Evolutionary conservation across 2,113 vertebrate species (phyloP).

Genomic region (Mesocricetus auratus): DNA sequence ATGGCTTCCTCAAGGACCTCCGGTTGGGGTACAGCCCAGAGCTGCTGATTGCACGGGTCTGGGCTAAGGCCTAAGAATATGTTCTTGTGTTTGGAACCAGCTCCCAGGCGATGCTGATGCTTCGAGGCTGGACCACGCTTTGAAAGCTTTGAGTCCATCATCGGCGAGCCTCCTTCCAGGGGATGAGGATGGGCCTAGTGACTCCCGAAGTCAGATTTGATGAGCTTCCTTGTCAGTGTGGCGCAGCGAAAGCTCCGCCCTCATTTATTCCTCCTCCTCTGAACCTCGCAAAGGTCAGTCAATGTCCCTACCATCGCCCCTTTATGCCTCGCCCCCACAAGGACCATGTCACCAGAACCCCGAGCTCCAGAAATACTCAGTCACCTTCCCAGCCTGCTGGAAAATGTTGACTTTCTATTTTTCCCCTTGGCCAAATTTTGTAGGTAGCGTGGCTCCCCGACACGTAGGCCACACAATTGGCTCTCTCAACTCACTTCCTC

Average conservation of each 20-base stretch:
- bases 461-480: constrained; percentile 80
- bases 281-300: neutral
- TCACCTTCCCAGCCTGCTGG: constrained; percentile 42
- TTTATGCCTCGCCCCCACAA: constrained; percentile 28
- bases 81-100: neutral
- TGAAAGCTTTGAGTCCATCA: neutral
- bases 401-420: constrained; percentile 69
- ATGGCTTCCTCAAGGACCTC: neutral
- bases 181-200: neutral
- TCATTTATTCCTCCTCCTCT: neutral
- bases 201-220: neutral
- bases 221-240: neutral
- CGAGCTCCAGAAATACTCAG: constrained; percentile 62
- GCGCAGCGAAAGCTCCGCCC: neutral
- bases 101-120: neutral
- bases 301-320: neutral
- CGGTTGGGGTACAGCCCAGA: neutral
- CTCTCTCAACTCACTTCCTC: constrained; percentile 80
- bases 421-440: constrained; percentile 63
- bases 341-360: constrained; percentile 35
- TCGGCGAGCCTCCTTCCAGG: neutral
- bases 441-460: constrained; percentile 74
- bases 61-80: neutral
- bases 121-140: neutral
- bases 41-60: neutral